A percentile compares a stretch with the other conserved stretches of the same genome.
These are phyloP conservation scores for Drosophila sulfurigaster DNA, from an alignment of 1,140 invertebrate species.

Conservation along the genomic window DNA sequence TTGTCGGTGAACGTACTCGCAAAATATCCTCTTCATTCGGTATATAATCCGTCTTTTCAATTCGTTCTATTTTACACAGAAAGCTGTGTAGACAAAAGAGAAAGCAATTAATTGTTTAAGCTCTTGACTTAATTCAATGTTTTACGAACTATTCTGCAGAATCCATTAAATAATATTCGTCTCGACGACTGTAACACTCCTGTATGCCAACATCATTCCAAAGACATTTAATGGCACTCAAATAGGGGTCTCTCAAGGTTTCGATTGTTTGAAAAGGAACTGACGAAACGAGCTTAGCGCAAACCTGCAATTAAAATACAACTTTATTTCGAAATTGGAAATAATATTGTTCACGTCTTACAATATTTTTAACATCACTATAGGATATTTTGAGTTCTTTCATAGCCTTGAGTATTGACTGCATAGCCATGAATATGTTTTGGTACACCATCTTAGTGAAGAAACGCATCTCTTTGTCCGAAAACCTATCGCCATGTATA, in stretches of 20 bases:
- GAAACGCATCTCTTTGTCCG: slow-evolving; percentile 98
- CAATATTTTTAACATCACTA: slow-evolving; percentile 93
- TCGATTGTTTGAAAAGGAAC: slow-evolving; percentile 99
- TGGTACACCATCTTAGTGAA: slow-evolving; percentile 99
- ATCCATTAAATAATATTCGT: slow-evolving; percentile 99
- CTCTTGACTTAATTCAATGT: not conserved
- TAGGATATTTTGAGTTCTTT: slow-evolving; percentile 98
- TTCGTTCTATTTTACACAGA: slow-evolving; percentile 90
- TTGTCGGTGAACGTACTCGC: slow-evolving; percentile 97
- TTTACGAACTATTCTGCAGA: slow-evolving; percentile 98
- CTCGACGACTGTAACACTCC: slow-evolving; percentile 99
- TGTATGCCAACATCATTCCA: slow-evolving; percentile 99
- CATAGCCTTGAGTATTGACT: slow-evolving; percentile 99
- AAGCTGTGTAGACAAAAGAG: slow-evolving; percentile 80
- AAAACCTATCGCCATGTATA: slow-evolving; percentile 99
- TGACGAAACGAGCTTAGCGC: slow-evolving; percentile 96
- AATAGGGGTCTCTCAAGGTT: slow-evolving; percentile 97
- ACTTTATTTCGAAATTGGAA: not conserved
- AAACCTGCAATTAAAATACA: slow-evolving; percentile 89
- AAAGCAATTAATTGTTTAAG: not conserved
- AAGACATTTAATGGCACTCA: slow-evolving; percentile 97
- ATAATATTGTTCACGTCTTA: slow-evolving; percentile 86
- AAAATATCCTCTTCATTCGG: slow-evolving; percentile 98
- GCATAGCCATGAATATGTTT: slow-evolving; percentile 99
- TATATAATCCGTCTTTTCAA: slow-evolving; percentile 94